Conservation (phyloP, 2,888 invertebrate genomes). For the Pammene fasciana region DNA sequence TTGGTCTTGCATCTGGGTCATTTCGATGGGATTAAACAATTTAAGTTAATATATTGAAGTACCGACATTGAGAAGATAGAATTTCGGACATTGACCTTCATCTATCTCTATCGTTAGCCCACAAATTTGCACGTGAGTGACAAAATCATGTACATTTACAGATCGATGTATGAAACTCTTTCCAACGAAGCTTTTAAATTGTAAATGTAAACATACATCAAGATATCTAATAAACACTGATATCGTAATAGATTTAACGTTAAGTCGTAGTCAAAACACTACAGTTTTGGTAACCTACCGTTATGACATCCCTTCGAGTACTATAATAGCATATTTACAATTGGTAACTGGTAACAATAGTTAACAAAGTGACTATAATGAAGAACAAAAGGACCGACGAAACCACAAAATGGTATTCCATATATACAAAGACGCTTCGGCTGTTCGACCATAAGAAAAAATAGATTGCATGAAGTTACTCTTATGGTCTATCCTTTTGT, state of each 20-base stretch:
- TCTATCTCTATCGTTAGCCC: background rate
- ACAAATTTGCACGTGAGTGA: background rate
- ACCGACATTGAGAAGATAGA: background rate
- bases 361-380: conserved; percentile 75
- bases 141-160: background rate
- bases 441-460: conserved; percentile 20
- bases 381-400: conserved; percentile 38
- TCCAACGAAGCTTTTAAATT: too few species aligned
- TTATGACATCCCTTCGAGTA: conserved; percentile 49
- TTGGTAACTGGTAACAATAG: conserved; percentile 74
- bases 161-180: too few species aligned
- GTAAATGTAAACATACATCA: too few species aligned
- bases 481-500: conserved; percentile 30
- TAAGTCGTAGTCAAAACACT: conserved; percentile 7
- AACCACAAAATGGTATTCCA: conserved; percentile 35
- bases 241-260: background rate
- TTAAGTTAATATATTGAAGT: background rate
- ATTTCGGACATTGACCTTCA: background rate
- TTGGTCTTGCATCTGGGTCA: background rate
- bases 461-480: background rate
- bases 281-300: conserved; percentile 21
- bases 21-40: background rate
- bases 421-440: conserved; percentile 34
- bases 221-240: background rate
- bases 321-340: conserved; percentile 62